Evolutionary conservation across 92 coral and sea anemone genomes (phyloP).

Genomic region (Zoanthus sociatus): DNA sequence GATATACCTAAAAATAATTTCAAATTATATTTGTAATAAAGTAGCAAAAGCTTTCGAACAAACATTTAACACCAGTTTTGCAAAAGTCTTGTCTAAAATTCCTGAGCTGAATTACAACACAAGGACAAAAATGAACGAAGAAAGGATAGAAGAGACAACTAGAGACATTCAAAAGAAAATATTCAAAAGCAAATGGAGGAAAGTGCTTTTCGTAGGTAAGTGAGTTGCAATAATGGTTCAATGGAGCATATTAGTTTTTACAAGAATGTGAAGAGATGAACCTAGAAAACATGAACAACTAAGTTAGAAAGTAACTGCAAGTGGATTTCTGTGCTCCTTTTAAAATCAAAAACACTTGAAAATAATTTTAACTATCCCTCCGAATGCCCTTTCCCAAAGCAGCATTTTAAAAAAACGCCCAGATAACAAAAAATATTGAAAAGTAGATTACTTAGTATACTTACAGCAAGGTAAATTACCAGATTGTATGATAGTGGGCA

Average conservation of each 20-base stretch:
- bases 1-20: no score
- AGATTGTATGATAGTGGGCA: slow-evolving; percentile 63
- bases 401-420: no score
- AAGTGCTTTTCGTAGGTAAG: slow-evolving; percentile 59
- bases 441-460: not conserved
- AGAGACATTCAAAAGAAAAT: slow-evolving; percentile 51
- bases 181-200: slow-evolving; percentile 59
- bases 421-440: no score
- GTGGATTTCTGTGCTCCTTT: no score
- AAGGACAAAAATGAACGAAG: slow-evolving; percentile 45
- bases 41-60: slow-evolving; percentile 37
- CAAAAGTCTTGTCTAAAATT: slow-evolving; percentile 44
- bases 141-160: slow-evolving; percentile 31
- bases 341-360: no score
- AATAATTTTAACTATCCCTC: no score
- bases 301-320: no score
- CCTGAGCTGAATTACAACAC: slow-evolving; percentile 51
- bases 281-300: not conserved
- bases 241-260: not conserved
- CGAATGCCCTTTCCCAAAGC: no score
- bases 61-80: slow-evolving; percentile 36
- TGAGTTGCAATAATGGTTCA: not conserved
- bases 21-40: slow-evolving; percentile 26
- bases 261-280: not conserved
- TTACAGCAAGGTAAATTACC: not conserved